Evolutionary conservation across 2,888 invertebrate genomes (phyloP), one percentile per base, ranked within the genome.

Genomic region (Cosmopolites sordidus): DNA sequence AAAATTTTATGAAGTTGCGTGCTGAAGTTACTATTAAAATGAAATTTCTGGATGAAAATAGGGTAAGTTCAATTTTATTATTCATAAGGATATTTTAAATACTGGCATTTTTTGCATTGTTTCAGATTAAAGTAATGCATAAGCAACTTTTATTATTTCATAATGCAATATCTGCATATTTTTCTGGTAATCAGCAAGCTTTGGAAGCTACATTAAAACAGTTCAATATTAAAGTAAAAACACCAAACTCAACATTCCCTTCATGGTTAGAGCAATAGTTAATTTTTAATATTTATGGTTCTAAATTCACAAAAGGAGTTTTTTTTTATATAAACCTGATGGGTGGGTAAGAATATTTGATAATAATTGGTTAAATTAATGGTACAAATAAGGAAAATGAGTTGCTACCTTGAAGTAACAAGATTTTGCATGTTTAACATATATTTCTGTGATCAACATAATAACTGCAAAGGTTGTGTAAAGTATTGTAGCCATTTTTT

Each of bases 121-220:
- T 64, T 56, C 76, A 97, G 93, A 89, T 96, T 66, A 96, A 97
- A 77, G 96, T 97, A 64, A 96, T 98, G 96, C 95, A 96, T 77
- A 97, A 97, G 73, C 97, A 98, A 73, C 78, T 98, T 60, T 79
- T 96, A 50, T 77, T 98, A 64, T 92, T 97, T 75, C 96, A 98
- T 77, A 96, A 96, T 76, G 97, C 97, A 1, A 87, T 96, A 53
- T 90, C 95, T 27, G 95, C 96, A 5, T 98, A 96, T 77, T 97
- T 96, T 78, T 92, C 94, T 66, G 96, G 97, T 48, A 98, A 98
- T 79, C 92, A 92, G 72, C 83, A 86, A 57, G 92, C 93, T 56
- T 77, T 98, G 50, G 96, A 97, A 73, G 89, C 92, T 17, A 94
- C 96, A 15, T 79, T 97, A 62, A 90, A 93, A 66, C 95, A 96